Base-by-base conservation (phyloP, 2,113 vertebrate genomes). In the Deroptyus accipitrinus region DNA sequence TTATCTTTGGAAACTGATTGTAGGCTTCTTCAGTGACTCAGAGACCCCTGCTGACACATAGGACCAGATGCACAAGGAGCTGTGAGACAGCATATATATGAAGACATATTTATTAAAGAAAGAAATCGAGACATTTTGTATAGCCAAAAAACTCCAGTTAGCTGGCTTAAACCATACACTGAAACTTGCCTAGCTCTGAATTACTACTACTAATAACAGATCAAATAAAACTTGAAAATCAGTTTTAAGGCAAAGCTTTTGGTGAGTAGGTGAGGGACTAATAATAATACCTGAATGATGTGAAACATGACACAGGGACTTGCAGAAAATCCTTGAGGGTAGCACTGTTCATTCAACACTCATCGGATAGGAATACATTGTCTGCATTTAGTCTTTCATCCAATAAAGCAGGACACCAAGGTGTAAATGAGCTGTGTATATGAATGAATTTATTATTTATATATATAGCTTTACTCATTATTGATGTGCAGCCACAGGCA, bases 81-180 rank as follows among this genome's bases (percentile, higher is more conserved):
- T 74, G 5, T 33, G 66, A 54, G 57, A 72, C 59, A 31, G 30
- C 12, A 19, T 33, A 10, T 46, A 86, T 75, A 78, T 51, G 61
- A 92, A 84, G 77, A 70, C 24, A 68, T 90, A 39, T 95, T 95
- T 95, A 89, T 95, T 94, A 66, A 92, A 91, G 92, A 78, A 90
- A 76, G 48, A 86, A 81, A 68, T 92, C 37, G 48, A 79, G 69
- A 72, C 64, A 61, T 85, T 68, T 41, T 87, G 24, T 76, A n/a
- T 64, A 79, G 74, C 62, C 3, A 90, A 91, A 92, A 78, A 23
- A 51, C 25, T 37, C 69, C 48, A 57, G 4, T 91, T 92, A 91
- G 76, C 35, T 76, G 86, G 52, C 41, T 92, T 73, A 48, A 94
- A 78, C 83, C 82, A 73, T 61, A 76, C 80, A 80, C 57, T 82